Conservation (phyloP, 2,113 vertebrate genomes). For the Fulica atra region DNA sequence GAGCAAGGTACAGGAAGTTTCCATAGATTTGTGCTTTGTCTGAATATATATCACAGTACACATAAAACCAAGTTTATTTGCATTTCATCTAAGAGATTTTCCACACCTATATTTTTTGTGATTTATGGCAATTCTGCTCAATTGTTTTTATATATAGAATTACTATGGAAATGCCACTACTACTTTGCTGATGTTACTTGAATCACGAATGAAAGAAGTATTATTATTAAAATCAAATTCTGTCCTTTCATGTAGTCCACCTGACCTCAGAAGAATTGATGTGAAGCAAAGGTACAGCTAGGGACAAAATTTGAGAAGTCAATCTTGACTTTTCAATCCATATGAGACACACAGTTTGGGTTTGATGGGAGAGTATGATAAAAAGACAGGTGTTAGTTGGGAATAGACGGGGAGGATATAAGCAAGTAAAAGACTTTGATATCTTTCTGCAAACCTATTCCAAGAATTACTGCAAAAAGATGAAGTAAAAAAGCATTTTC, state of each 20-base stretch:
- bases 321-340: background rate
- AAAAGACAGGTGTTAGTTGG: background rate
- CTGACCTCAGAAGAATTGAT: background rate
- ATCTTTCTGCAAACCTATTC: background rate
- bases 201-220: background rate
- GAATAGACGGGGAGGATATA: background rate
- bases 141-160: background rate
- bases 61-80: background rate
- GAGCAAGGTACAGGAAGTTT: background rate
- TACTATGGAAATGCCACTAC: background rate
- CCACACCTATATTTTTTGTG: background rate
- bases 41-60: background rate
- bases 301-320: background rate
- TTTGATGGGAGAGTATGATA: background rate
- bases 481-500: background rate
- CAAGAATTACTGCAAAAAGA: background rate
- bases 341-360: background rate
- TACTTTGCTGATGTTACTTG: background rate
- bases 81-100: background rate
- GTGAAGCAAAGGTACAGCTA: background rate
- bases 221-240: background rate
- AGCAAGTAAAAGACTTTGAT: background rate
- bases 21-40: background rate
- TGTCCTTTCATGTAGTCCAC: background rate
- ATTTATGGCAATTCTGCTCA: background rate